Conservation (phyloP, 1,140 invertebrate species). For the Anthonomus grandis region DNA sequence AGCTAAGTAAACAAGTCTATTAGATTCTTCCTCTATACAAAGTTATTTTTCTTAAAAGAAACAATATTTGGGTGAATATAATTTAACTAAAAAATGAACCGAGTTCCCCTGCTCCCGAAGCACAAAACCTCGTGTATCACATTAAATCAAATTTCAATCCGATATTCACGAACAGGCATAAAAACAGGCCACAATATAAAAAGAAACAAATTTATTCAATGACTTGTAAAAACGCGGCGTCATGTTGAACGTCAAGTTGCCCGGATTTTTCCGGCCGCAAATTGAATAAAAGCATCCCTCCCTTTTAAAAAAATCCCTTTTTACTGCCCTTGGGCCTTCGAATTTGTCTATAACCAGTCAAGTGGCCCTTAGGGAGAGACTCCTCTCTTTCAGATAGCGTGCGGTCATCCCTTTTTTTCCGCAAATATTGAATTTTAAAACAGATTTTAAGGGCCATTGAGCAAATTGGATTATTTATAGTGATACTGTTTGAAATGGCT, state of each 20-base stretch:
- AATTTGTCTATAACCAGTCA: slow-evolving; percentile 29
- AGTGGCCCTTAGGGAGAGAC: slow-evolving; percentile 21
- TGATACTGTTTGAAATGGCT: slow-evolving; percentile 19
- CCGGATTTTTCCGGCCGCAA: slow-evolving; percentile 18
- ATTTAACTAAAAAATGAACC: too few relatives aligned
- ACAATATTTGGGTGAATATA: too few relatives aligned
- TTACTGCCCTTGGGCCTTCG: slow-evolving; percentile 16
- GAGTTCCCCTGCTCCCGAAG: too few relatives aligned
- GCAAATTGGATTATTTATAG: slow-evolving; percentile 27
- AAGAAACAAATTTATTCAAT: slow-evolving; percentile 30
- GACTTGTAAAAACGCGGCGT: slow-evolving; percentile 28
- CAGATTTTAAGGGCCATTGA: slow-evolving; percentile 28
- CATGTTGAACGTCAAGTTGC: slow-evolving; percentile 28
- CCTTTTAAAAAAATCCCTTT: slow-evolving; percentile 21
- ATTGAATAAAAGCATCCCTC: slow-evolving; percentile 19
- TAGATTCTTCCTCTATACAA: too few relatives aligned
- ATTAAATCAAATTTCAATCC: slow-evolving; percentile 3
- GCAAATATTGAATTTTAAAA: slow-evolving; percentile 32
- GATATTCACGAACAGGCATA: slow-evolving; percentile 14
- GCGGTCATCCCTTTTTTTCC: slow-evolving; percentile 27
- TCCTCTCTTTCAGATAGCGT: slow-evolving; percentile 7
- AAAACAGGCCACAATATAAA: slow-evolving; percentile 18
- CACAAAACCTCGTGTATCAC: not conserved
- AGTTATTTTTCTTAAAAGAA: too few relatives aligned
- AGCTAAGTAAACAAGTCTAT: too few relatives aligned